These are phyloP conservation scores for Pseudonaja textilis DNA, from an alignment of 2,113 vertebrate species.

Conservation along the genomic window DNA sequence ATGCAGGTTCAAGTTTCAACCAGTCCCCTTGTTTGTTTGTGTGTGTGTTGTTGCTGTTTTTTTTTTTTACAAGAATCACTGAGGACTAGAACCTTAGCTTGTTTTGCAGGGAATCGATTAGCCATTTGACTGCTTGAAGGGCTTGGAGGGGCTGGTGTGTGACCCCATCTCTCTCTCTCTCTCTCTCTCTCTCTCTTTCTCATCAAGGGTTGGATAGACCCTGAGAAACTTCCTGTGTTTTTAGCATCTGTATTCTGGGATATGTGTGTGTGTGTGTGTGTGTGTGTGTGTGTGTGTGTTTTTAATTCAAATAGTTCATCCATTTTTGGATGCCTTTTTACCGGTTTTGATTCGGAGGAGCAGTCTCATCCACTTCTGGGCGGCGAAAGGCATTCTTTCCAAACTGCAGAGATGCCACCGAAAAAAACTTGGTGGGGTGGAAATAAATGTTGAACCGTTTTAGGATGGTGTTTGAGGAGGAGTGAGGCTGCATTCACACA, in stretches of 20 bases:
- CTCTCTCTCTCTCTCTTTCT: too few species aligned
- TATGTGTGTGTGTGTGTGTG: too few species aligned
- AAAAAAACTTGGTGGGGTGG: not conserved
- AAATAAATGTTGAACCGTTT: not conserved
- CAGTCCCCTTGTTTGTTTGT: not conserved
- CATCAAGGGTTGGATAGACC: not conserved
- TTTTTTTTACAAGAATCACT: not conserved
- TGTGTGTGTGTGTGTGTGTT: too few species aligned
- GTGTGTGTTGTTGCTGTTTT: not conserved
- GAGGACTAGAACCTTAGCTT: not conserved
- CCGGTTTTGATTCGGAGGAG: not conserved
- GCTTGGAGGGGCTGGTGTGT: not conserved
- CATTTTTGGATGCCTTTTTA: not conserved
- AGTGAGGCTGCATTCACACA: not conserved
- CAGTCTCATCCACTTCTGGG: not conserved
- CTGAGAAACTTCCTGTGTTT: not conserved
- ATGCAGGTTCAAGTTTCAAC: not conserved
- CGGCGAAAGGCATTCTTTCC: not conserved
- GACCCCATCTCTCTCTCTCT: too few species aligned
- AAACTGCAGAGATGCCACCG: not conserved
- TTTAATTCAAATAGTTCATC: not conserved
- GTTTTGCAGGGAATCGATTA: not conserved
- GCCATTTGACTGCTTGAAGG: not conserved
- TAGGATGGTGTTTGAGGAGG: not conserved
- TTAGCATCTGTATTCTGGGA: not conserved